Percentiles rank a stretch among this genome's conserved stretches.
phyloP scores from a whole-genome alignment of 2,888 invertebrate species.

The Temnothorax rugatulus region DNA sequence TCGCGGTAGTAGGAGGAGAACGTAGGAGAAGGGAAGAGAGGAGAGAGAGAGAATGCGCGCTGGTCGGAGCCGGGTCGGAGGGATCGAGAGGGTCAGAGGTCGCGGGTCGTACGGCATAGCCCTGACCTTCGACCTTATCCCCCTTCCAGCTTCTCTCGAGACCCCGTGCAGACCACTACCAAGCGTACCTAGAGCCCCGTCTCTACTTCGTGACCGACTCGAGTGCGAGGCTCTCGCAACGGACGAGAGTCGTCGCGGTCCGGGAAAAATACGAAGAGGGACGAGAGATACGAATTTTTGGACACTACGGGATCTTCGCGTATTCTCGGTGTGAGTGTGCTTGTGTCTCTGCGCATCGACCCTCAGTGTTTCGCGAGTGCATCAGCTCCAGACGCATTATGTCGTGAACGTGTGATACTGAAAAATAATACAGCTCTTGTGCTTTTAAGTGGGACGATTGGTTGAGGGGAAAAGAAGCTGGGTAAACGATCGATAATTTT shows the following conservation, averaged over 20 bases:
- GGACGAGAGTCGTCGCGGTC: slow-evolving; percentile 43
- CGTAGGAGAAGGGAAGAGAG: slow-evolving; percentile 35
- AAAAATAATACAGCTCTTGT: not conserved
- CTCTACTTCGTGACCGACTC: slow-evolving; percentile 73
- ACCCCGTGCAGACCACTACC: slow-evolving; percentile 74
- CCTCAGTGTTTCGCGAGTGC: slow-evolving; percentile 51
- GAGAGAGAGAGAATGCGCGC: slow-evolving; percentile 43
- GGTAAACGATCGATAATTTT: slow-evolving; percentile 16
- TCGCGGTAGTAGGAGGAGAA: slow-evolving; percentile 53
- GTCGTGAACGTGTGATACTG: slow-evolving; percentile 12
- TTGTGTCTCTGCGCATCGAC: slow-evolving; percentile 32
- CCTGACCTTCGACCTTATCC: slow-evolving; percentile 82
- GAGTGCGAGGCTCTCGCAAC: slow-evolving; percentile 61
- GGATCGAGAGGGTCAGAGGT: slow-evolving; percentile 84
- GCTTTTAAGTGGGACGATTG: not conserved
- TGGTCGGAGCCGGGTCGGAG: slow-evolving; percentile 78
- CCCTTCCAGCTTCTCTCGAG: slow-evolving; percentile 70
- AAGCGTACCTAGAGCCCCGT: slow-evolving; percentile 74
- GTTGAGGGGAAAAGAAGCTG: not conserved
- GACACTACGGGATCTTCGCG: not conserved
- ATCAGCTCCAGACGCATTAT: slow-evolving; percentile 51
- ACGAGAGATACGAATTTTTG: not conserved
- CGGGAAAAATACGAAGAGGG: slow-evolving; percentile 17
- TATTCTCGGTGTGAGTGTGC: slow-evolving; percentile 27
- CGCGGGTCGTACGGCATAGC: slow-evolving; percentile 84